Evolutionary conservation across 2,888 invertebrate genomes (phyloP).

Genomic region (Limenitis camilla): DNA sequence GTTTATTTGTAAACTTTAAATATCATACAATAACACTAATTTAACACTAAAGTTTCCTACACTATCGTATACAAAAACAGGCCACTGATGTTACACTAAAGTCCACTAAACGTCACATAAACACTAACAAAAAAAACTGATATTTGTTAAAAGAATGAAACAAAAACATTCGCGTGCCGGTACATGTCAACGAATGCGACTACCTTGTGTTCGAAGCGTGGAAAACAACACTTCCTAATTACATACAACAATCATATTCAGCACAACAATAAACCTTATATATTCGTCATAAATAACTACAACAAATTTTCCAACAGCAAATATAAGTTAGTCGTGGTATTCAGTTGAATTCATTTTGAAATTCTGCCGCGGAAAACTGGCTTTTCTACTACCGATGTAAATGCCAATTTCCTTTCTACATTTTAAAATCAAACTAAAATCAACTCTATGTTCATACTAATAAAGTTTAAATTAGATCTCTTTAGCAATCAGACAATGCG

Average conservation of each 20-base stretch:
- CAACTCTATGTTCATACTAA: constrained; percentile 29
- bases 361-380: constrained; percentile 68
- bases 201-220: constrained; percentile 47
- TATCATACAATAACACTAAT: neutral
- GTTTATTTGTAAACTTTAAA: too few species aligned
- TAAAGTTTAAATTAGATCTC: constrained; percentile 37
- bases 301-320: constrained; percentile 18
- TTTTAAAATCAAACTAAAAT: constrained; percentile 27
- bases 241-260: constrained; percentile 12
- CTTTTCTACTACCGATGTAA: constrained; percentile 69
- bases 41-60: constrained; percentile 2
- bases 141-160: constrained; percentile 44
- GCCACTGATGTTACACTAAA: constrained; percentile 23
- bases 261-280: constrained; percentile 34
- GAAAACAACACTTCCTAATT: constrained; percentile 37
- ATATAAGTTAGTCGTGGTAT: constrained; percentile 39
- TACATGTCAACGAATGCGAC: constrained; percentile 66
- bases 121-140: constrained; percentile 32
- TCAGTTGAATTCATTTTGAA: constrained; percentile 61
- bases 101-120: constrained; percentile 20
- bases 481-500: constrained; percentile 58
- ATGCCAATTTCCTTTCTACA: constrained; percentile 69
- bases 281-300: constrained; percentile 18
- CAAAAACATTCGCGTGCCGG: constrained; percentile 70
- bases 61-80: constrained; percentile 27